Evolutionary conservation across 2,113 vertebrate genomes (phyloP).

Genomic region (Chloropsis hardwickii): DNA sequence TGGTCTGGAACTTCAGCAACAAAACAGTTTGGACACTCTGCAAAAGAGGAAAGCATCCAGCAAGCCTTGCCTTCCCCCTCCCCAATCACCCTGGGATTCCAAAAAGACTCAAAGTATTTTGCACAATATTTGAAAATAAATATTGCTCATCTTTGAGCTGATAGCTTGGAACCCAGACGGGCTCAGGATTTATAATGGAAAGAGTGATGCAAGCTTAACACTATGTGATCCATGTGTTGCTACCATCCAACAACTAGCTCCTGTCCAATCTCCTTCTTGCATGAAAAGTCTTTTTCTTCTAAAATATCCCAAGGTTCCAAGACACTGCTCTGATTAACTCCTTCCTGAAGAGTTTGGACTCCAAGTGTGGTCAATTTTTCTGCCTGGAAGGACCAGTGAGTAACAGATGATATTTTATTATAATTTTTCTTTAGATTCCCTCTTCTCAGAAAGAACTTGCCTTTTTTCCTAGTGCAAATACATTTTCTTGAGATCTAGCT

Average conservation of each 20-base stretch:
- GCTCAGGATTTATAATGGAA: slow-evolving; percentile 44
- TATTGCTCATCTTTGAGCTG: slow-evolving; percentile 57
- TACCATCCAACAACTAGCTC: slow-evolving; percentile 36
- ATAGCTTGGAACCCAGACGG: slow-evolving; percentile 16
- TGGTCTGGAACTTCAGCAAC: slow-evolving; percentile 51
- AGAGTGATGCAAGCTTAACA: slow-evolving; percentile 40
- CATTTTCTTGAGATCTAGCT: background rate
- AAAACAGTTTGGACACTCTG: slow-evolving; percentile 9
- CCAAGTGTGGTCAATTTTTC: background rate
- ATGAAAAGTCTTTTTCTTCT: background rate
- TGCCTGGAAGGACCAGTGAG: background rate
- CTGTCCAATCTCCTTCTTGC: background rate
- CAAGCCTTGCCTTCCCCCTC: background rate
- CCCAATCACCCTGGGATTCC: slow-evolving; percentile 1
- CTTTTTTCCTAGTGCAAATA: background rate
- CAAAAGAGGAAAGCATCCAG: slow-evolving; percentile 49
- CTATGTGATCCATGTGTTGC: slow-evolving; percentile 47
- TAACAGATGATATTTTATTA: background rate
- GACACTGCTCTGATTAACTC: slow-evolving; percentile 17
- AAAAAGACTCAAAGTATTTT: slow-evolving; percentile 59
- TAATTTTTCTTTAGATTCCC: background rate
- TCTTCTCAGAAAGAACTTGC: background rate
- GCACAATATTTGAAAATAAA: slow-evolving; percentile 68
- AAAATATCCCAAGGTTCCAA: background rate
- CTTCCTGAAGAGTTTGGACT: background rate